Evolutionary conservation across 2,797 vertebrate genomes (phyloP), one percentile per base, ranked within the genome.

Genomic region (Benthosema pterotum): DNA sequence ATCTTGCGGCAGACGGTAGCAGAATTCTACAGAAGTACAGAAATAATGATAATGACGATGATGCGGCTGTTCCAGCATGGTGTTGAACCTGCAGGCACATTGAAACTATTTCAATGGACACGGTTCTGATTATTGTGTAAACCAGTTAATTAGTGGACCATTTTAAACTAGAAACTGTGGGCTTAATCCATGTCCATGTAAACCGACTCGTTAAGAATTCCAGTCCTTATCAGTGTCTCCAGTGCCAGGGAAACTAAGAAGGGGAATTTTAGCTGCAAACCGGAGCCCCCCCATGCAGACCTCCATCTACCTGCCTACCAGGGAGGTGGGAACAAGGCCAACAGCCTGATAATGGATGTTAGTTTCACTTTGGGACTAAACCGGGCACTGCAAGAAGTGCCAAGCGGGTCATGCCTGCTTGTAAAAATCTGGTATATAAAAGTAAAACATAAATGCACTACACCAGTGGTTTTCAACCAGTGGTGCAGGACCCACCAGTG

Each of bases 1-100:
- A 95, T 93, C 72, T 96, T 94, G 65, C 92, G 93, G 82, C 95
- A 96, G 64, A 95, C 90, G 9, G 94, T 95, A 13, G 93, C 92
- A 5, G 95, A 95, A 51, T 95, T 95, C 95, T 96, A 61, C 1
- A 75, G 50, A 74, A 65, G 66, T 52, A 60, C 28, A 72, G 38
- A 57, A 38, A 70, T 52, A 13, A n/a, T n/a, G n/a, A n/a, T n/a
- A n/a, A n/a, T n/a, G n/a, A n/a, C n/a, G 5, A 4, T 46, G 32
- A 11, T 57, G 14, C n/a, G n/a, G 17, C n/a, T 1, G 4, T 42
- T 55, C 50, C 9, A n/a, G 57, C 46, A 22, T 50, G 8, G 22
- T 49, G 46, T n/a, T 56, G 7, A 68, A n/a, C n/a, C n/a, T n/a
- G n/a, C n/a, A n/a, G 48, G 72, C 15, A 17, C 38, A 12, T 16